Base-by-base conservation (phyloP, 2,113 vertebrate species). In the Salminus brasiliensis region DNA sequence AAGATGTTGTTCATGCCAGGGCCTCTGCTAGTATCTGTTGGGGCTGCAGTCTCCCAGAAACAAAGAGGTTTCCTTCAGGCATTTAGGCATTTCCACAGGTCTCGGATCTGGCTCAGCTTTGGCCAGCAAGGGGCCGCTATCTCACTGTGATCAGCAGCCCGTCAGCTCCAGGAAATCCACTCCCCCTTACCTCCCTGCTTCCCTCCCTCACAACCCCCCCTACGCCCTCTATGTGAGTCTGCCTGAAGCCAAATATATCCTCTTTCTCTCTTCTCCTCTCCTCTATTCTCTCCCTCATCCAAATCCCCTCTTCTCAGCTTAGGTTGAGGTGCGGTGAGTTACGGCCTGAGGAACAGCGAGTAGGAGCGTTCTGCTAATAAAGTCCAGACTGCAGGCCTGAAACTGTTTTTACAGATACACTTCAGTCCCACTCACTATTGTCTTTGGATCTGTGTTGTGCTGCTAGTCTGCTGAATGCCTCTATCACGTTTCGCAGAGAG, bases 81-180 rank as follows among this genome's bases (percentile, higher is more conserved):
- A 60, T 55, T 57, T 55, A 36, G 76, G n/a, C 52, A 60, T 55
- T 63, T 67, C 60, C 76, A 60, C 21, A 15, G 41, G 53, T 62
- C 23, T 21, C 53, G 81, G 71, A 76, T 52, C 60, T 30, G 30
- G 16, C 71, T 72, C 65, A 23, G 43, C 6, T 63, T 45, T 39
- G 53, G 55, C 52, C 39, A 73, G 77, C 53, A 59, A 63, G 41
- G 41, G 70, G 80, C 45, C 43, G 60, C 11, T 79, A 76, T 80
- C 81, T 81, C 57, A 71, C 65, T 71, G 71, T 81, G 82, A 87
- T 80, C 83, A 84, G 78, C 57, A 34, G 78, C 66, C 71, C 53
- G 52, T 85, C 80, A 72, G 73, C 72, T 86, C 27, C 75, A 84
- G 82, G 74, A 81, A 84, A 85, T 74, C 30, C 74, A 0, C 2